A percentile compares a stretch with the other conserved stretches of the same genome.
Conservation (phyloP, 2,797 vertebrate genomes). For the Florisuga fusca region DNA sequence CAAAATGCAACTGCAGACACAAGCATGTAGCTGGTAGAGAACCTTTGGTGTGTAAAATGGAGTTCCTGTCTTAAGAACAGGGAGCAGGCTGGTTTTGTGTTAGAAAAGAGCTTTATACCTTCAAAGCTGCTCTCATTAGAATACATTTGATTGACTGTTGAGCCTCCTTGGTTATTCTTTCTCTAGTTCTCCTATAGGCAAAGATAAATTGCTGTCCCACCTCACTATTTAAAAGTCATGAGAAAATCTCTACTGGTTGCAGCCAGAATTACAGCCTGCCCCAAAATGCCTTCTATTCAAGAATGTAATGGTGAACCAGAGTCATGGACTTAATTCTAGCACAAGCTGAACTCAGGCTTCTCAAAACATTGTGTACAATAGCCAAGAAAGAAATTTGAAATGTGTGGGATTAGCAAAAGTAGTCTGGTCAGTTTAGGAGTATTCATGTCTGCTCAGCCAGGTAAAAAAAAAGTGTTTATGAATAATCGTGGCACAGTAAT, state of each 20-base stretch:
- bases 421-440: background rate
- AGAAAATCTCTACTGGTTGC: constrained; percentile 39
- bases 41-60: background rate
- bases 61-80: background rate
- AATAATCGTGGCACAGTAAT: background rate
- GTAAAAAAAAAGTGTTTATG: background rate
- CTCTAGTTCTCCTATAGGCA: constrained; percentile 28
- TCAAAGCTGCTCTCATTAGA: background rate
- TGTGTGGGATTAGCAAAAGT: background rate
- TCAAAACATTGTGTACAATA: background rate
- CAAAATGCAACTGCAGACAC: background rate
- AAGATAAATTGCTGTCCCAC: constrained; percentile 48
- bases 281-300: background rate
- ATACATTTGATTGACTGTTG: constrained; percentile 20
- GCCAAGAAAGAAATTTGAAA: background rate
- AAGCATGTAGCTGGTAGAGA: background rate
- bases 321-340: background rate
- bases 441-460: background rate
- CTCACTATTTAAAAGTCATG: constrained; percentile 52
- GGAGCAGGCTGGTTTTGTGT: background rate
- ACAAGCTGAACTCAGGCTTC: background rate
- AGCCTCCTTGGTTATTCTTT: background rate
- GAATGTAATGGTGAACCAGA: constrained; percentile 23
- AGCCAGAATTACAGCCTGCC: constrained; percentile 48
- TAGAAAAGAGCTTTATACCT: background rate